These are phyloP conservation scores for Macropus fuliginosus DNA, from an alignment of 2,797 vertebrate genomes.

Conservation along the genomic window DNA sequence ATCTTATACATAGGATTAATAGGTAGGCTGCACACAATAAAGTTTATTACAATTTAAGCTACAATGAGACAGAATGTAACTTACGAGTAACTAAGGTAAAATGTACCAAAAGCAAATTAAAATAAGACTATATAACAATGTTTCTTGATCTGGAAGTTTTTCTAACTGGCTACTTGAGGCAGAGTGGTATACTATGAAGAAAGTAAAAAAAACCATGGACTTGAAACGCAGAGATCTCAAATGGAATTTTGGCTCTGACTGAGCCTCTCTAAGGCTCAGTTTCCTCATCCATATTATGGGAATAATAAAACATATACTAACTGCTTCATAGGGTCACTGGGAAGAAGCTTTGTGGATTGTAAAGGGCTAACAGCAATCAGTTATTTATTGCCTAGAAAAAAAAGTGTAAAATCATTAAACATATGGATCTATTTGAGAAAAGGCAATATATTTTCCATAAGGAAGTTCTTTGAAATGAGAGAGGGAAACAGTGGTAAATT, in stretches of 20 bases:
- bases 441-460: no score
- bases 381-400: no score
- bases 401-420: no score
- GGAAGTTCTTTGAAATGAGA: no score
- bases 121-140: slow-evolving; percentile 22
- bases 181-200: not conserved
- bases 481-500: no score
- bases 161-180: not conserved
- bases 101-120: slow-evolving; percentile 6
- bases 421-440: no score
- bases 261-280: no score
- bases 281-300: no score
- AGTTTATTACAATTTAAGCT: slow-evolving; percentile 50
- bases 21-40: slow-evolving; percentile 6
- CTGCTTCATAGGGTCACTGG: no score
- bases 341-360: no score
- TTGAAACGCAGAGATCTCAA: not conserved
- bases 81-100: slow-evolving; percentile 41
- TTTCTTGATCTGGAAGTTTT: not conserved
- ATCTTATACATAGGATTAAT: slow-evolving; percentile 32
- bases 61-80: slow-evolving; percentile 20
- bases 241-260: not conserved
- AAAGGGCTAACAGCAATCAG: no score
- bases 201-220: not conserved
- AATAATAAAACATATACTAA: no score